These are phyloP conservation scores for Leucania comma DNA, from an alignment of 2,888 invertebrate species.

Conservation along the genomic window DNA sequence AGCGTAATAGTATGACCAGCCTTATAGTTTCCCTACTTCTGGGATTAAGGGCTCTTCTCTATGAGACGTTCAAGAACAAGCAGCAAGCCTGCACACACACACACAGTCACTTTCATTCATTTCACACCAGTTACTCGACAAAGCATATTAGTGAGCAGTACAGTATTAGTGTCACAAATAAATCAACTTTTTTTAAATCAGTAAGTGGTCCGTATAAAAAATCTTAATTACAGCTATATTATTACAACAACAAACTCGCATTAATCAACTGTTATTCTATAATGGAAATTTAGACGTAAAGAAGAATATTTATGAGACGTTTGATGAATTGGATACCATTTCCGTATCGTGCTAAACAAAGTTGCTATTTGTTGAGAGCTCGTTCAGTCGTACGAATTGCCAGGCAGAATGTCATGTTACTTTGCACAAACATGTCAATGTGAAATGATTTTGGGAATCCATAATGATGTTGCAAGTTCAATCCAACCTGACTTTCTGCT, in stretches of 20 bases:
- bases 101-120: constrained; percentile 21
- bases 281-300: constrained; percentile 38
- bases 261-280: constrained; percentile 11
- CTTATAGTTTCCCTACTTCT: no score
- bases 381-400: constrained; percentile 12
- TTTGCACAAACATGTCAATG: background rate
- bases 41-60: no score
- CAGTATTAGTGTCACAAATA: constrained; percentile 24
- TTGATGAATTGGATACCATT: constrained; percentile 43
- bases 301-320: constrained; percentile 47
- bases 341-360: constrained; percentile 35
- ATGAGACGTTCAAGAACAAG: background rate
- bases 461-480: constrained; percentile 4
- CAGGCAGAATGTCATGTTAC: constrained; percentile 3
- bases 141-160: constrained; percentile 6
- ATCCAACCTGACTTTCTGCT: background rate
- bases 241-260: constrained; percentile 23
- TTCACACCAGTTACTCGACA: background rate
- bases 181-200: constrained; percentile 39
- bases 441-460: background rate
- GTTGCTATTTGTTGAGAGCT: constrained; percentile 26
- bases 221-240: constrained; percentile 32
- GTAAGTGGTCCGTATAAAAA: constrained; percentile 24
- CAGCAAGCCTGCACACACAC: constrained; percentile 18
- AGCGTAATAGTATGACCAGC: no score